Base-by-base conservation (phyloP, 2,888 invertebrate genomes). In the Margaritifera margaritifera region DNA sequence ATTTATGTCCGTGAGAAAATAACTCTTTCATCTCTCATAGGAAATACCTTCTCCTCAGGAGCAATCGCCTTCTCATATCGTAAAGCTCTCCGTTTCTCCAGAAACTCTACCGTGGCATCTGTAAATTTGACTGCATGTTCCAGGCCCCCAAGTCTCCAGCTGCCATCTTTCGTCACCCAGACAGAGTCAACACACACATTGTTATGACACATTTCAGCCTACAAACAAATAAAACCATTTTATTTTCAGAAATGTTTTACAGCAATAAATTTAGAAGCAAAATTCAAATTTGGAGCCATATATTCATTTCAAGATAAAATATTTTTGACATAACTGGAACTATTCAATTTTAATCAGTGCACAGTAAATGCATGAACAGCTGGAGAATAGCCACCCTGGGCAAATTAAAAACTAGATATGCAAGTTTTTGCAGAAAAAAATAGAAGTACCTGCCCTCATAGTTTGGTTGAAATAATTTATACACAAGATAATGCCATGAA, bases 91-190 rank as follows among this genome's bases (percentile, higher is more conserved):
- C 77, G 75, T 22, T 70, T 68, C 63, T 93, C 92, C 74, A 92
- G 92, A 85, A 95, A 96, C 66, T 94, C 93, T 62, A 90, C 88
- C 20, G 95, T 81, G 18, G 75, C 77, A 15, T 84, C 80, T 24
- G 72, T 63, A 91, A 86, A 93, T 92, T 42, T 94, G 93, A 76
- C 94, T 92, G 83, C 76, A 76, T 87, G 93, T 88, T 97, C 96
- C 85, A 96, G 91, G 6, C 95, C 95, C 19, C 95, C 95, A 51
- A 97, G 91, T 86, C 95, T 95, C 97, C 97, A 97, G 69, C 93
- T 93, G 0, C 96, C 96, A 90, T 96, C 95, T 22, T 93, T 92
- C 42, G 94, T 93, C 11, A 96, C 93, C 90, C 95, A 97, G 72
- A 97, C 92, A 6, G 96, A 93, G 76, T 94, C 92, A 78, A 92